Conservation (phyloP, 23 tunicate species). For the Phallusia fumigata region DNA sequence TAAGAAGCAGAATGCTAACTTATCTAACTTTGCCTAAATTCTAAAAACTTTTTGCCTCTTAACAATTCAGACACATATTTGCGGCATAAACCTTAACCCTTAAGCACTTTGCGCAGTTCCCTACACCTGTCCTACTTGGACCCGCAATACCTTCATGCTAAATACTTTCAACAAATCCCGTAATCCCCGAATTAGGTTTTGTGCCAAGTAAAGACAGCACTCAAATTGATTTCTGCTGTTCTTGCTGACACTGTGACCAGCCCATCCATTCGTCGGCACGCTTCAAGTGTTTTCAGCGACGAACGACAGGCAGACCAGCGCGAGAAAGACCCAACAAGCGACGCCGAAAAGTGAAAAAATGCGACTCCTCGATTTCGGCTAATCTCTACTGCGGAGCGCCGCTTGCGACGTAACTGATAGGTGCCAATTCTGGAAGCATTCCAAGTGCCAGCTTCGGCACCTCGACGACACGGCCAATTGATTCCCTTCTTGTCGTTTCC, state of each 20-base stretch:
- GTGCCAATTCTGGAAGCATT: constrained; percentile 13
- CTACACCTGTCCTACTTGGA: neutral
- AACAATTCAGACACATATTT: no score
- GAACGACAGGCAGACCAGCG: neutral
- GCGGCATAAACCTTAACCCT: no score
- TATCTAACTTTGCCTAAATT: no score
- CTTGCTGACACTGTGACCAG: neutral
- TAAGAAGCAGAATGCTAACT: no score
- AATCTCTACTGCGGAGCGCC: neutral
- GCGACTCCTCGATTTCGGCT: neutral
- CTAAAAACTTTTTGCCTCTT: no score
- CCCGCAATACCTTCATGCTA: neutral
- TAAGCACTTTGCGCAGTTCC: no score
- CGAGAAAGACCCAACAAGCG: neutral
- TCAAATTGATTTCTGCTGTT: neutral
- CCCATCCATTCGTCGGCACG: neutral
- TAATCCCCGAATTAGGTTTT: constrained; percentile 5
- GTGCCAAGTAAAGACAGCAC: neutral
- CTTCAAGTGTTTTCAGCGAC: neutral
- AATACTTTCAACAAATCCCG: neutral
- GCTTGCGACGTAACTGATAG: neutral
- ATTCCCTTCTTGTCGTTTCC: no score
- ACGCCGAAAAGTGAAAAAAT: neutral
- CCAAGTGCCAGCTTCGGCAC: neutral
- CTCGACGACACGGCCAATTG: neutral